Percentiles rank a stretch among this genome's conserved stretches.
Conservation (phyloP, 23 tunicate genomes). For the Trididemnum nubilum region DNA sequence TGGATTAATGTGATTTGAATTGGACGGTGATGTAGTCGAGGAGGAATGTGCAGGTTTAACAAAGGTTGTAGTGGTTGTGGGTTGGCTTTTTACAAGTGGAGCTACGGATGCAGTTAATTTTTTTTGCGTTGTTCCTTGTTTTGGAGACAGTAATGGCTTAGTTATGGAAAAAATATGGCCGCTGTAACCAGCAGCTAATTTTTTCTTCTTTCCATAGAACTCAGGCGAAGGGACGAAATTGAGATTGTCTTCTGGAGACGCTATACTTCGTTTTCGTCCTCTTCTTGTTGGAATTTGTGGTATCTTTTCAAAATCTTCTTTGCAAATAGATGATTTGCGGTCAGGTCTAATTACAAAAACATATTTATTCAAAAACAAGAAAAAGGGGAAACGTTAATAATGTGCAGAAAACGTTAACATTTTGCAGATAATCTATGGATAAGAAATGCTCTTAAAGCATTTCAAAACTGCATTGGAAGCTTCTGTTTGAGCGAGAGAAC, state of each 20-base stretch:
- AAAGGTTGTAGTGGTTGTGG: neutral
- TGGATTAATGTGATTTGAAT: conserved; percentile 22
- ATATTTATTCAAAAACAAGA: too few species aligned
- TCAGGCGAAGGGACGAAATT: neutral
- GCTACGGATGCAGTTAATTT: conserved; percentile 70
- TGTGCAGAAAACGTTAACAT: too few species aligned
- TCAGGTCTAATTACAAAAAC: too few species aligned
- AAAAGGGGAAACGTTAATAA: too few species aligned
- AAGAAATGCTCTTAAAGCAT: too few species aligned
- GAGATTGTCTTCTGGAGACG: neutral
- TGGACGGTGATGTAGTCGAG: neutral
- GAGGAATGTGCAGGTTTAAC: neutral
- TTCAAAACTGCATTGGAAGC: too few species aligned
- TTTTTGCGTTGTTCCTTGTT: neutral
- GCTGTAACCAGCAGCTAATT: conserved; percentile 11
- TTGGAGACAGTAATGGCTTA: conserved; percentile 28
- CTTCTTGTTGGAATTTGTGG: neutral
- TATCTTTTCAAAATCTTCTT: neutral
- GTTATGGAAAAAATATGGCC: conserved; percentile 21
- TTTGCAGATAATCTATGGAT: too few species aligned
- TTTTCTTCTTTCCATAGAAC: conserved; percentile 16
- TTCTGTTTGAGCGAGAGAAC: too few species aligned
- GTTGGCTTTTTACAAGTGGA: conserved; percentile 51
- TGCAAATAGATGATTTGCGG: neutral
- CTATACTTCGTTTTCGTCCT: neutral